These are phyloP conservation scores for Cercopithecus diana DNA, from an alignment of 2,797 vertebrate genomes.

Conservation along the genomic window DNA sequence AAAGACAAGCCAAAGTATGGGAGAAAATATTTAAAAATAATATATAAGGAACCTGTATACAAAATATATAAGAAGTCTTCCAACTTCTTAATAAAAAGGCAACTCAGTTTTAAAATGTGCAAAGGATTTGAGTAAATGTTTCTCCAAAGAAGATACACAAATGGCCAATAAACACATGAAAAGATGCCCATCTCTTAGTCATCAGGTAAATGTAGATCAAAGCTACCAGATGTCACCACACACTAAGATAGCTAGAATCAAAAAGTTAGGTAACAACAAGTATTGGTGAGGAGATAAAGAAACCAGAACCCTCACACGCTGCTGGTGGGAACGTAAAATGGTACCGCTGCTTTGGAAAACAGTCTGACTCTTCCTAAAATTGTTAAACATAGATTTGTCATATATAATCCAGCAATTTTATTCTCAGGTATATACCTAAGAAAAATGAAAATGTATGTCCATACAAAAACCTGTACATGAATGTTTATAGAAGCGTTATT, in stretches of 20 bases:
- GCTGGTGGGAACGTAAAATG: neutral
- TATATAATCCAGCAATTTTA: neutral
- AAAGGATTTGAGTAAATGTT: neutral
- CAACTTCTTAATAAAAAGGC: neutral
- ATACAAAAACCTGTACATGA: neutral
- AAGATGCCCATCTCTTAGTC: neutral
- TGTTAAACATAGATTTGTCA: neutral
- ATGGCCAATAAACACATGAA: neutral
- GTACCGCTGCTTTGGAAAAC: neutral
- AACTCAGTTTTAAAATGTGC: neutral
- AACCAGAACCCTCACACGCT: neutral
- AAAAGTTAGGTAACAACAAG: neutral
- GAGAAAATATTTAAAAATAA: neutral
- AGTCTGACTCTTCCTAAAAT: neutral
- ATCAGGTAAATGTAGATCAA: neutral
- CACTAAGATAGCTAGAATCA: neutral
- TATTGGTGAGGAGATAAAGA: neutral
- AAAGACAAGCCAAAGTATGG: neutral
- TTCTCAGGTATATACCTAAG: neutral
- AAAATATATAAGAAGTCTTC: neutral
- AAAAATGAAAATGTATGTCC: neutral
- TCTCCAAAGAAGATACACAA: neutral
- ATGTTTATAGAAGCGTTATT: neutral
- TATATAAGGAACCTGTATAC: neutral
- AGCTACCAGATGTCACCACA: neutral